Base-by-base conservation (phyloP, 2,797 vertebrate species). In the Poecilia picta region DNA sequence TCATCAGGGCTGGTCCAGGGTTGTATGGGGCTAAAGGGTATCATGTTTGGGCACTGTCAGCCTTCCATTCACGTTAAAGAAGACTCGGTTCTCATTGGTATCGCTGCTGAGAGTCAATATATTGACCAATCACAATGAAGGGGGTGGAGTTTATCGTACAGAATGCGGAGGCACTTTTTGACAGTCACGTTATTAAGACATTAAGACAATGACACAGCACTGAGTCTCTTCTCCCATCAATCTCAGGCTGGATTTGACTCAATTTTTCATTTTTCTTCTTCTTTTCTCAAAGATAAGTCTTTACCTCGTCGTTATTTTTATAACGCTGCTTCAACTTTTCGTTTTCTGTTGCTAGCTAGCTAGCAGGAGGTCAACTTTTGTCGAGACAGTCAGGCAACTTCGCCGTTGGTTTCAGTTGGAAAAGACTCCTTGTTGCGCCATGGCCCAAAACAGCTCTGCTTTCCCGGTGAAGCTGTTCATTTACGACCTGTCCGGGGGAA, bases 401-500 rank as follows among this genome's bases (percentile, higher is more conserved):
- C 0, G 6, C 68, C 78, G 8, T 72, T 16, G 25, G 47, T 78
- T 49, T 64, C 16, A 15, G 43, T 78, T 51, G 53, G 0, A 72
- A 57, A n/a, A 66, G 39, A 68, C 20, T 5, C 2, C 57, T 70
- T 72, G 39, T 49, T 55, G 59, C 13, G 83, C 18, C 16, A 95
- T 95, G 95, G 93, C 93, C 5, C 88, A 91, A 57, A 74, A 55
- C 0, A 76, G 43, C 28, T 64, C 83, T 13, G 71, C 82, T 1
- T 90, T 96, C 79, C 91, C 95, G 2, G 97, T 98, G 84, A 96
- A 97, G 87, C 95, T 98, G 41, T 98, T 97, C 85, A 93, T 98
- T 77, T 98, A 98, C 93, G 97, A 98, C 92, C 88, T 98, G 84
- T 98, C 97, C 83, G 97, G 94, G 92, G 97, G 97, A 88, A 95